Percentiles rank a stretch among this genome's conserved stretches.
These are phyloP conservation scores for Hippocampus comes DNA, from an alignment of 2,113 vertebrate genomes.

Conservation along the genomic window DNA sequence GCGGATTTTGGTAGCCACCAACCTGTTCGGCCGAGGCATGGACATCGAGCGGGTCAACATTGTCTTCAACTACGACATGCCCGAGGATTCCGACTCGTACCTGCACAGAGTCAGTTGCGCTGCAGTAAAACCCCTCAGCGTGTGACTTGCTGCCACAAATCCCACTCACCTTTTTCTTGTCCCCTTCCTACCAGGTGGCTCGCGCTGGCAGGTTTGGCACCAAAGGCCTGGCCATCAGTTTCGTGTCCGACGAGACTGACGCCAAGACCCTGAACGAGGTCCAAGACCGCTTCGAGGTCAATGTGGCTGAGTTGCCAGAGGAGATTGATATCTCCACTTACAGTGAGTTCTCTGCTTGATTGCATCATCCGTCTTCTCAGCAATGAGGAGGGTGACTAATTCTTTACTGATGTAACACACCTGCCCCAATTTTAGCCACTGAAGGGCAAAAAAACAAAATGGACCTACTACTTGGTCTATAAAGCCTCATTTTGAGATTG, in stretches of 20 bases:
- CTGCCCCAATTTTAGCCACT: neutral
- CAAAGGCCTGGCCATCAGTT: constrained; percentile 84
- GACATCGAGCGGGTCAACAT: constrained; percentile 88
- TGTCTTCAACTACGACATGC: constrained; percentile 90
- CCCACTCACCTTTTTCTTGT: neutral
- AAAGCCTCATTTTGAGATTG: neutral
- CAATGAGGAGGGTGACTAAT: neutral
- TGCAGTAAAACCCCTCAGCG: neutral
- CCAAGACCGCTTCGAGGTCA: constrained; percentile 87
- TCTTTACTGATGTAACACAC: no score
- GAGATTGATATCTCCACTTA: constrained; percentile 91
- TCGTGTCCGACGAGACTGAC: constrained; percentile 84
- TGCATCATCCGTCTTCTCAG: neutral
- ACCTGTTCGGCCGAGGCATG: constrained; percentile 86
- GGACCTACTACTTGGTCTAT: no score
- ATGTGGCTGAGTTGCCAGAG: constrained; percentile 83
- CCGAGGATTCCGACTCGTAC: constrained; percentile 85
- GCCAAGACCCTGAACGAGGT: constrained; percentile 89
- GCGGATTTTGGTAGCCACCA: constrained; percentile 85
- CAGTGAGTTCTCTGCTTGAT: constrained; percentile 68
- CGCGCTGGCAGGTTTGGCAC: constrained; percentile 86
- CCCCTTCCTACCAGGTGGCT: constrained; percentile 74
- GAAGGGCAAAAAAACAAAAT: neutral
- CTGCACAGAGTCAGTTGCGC: constrained; percentile 77
- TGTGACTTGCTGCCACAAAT: no score